These are phyloP conservation scores for Gulo gulo DNA, from an alignment of 2,113 vertebrate species.

Conservation along the genomic window DNA sequence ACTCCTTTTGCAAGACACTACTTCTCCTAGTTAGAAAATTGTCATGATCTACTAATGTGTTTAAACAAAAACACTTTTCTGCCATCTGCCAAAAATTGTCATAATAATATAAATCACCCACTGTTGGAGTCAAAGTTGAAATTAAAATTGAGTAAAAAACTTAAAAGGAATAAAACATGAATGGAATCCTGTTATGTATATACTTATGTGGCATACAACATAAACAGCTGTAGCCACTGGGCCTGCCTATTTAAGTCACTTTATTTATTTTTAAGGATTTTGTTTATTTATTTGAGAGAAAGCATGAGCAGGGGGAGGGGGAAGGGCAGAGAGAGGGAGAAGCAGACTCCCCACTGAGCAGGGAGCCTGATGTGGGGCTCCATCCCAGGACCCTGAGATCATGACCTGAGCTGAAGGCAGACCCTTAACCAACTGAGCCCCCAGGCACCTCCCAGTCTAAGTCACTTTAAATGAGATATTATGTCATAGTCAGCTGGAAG, in stretches of 20 bases:
- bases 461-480: background rate
- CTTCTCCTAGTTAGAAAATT: background rate
- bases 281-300: background rate
- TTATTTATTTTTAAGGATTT: background rate
- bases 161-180: background rate
- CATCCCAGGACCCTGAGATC: background rate
- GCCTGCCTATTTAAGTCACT: background rate
- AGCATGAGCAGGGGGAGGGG: background rate
- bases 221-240: background rate
- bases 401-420: background rate
- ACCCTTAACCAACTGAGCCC: background rate
- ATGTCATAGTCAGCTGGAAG: background rate
- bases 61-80: background rate
- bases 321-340: too few relatives aligned
- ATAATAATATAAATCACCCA: background rate
- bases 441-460: background rate
- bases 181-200: background rate
- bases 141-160: background rate
- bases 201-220: too few relatives aligned
- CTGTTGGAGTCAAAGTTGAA: background rate
- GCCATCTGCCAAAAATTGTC: background rate
- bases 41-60: background rate
- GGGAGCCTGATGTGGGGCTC: background rate
- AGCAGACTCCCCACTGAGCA: background rate
- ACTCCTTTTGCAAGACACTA: background rate